A percentile compares a stretch with the other conserved stretches of the same genome.
Evolutionary conservation across 2,113 vertebrate genomes (phyloP).

Genomic region (Formicarius rufipectus): DNA sequence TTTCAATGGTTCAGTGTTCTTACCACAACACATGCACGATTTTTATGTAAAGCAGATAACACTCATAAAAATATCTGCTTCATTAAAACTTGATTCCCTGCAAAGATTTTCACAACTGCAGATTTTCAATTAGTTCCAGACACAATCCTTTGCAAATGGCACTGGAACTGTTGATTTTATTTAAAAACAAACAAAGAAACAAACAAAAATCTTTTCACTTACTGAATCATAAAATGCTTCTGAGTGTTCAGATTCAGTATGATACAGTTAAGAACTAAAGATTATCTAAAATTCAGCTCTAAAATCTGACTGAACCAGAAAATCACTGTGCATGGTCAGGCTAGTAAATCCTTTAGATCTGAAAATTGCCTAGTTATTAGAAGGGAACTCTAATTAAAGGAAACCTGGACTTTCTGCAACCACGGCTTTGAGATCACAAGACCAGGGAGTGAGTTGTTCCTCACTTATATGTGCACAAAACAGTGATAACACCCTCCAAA

Average conservation of each 20-base stretch:
- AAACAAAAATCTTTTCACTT: not conserved
- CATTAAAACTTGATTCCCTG: slow-evolving; percentile 3
- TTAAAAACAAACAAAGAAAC: not conserved
- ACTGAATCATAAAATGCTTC: not conserved
- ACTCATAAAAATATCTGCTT: slow-evolving; percentile 29
- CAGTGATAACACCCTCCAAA: not conserved
- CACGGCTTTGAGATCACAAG: not conserved
- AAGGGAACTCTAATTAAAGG: not conserved
- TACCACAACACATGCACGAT: not conserved
- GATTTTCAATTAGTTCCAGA: slow-evolving; percentile 13
- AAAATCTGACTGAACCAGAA: not conserved
- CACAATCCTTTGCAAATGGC: not conserved
- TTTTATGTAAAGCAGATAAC: slow-evolving; percentile 45
- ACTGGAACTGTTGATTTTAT: not conserved
- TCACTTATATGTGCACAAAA: not conserved
- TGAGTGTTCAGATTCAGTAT: not conserved
- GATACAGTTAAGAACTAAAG: not conserved
- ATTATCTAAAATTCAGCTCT: not conserved
- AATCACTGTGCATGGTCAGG: not conserved
- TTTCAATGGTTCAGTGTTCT: not conserved
- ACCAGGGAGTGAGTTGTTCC: not conserved
- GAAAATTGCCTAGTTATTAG: not conserved
- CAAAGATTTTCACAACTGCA: not conserved
- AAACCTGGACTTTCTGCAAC: not conserved
- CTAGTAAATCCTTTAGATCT: not conserved